A percentile compares a stretch with the other conserved stretches of the same genome.
Evolutionary conservation across 2,888 invertebrate genomes (phyloP).

Genomic region (Drosophila anceps): DNA sequence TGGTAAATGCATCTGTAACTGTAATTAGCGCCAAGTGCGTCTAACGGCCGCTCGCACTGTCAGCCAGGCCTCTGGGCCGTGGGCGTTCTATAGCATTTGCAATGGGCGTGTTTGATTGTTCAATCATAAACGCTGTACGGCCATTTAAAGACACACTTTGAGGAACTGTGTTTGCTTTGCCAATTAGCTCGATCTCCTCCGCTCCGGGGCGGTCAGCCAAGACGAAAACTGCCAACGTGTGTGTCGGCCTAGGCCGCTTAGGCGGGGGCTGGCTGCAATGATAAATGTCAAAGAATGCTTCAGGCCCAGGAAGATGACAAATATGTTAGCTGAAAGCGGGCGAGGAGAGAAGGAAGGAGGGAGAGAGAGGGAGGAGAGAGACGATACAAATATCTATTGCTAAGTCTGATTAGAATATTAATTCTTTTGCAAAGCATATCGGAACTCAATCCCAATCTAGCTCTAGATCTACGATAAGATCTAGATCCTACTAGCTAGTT

Average conservation of each 20-base stretch:
- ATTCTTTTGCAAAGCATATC: not conserved
- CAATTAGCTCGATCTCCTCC: constrained; percentile 53
- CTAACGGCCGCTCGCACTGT: constrained; percentile 58
- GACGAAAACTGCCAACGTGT: constrained; percentile 35
- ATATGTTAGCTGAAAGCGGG: not conserved
- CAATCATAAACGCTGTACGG: constrained; percentile 66
- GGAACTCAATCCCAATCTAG: not conserved
- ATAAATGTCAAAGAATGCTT: constrained; percentile 12
- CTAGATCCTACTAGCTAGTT: no score
- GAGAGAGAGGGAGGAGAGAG: not conserved
- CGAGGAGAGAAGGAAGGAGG: not conserved
- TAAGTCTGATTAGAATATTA: no score
- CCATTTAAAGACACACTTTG: constrained; percentile 71
- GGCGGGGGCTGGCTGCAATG: constrained; percentile 11
- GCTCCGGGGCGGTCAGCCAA: constrained; percentile 7
- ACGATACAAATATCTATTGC: not conserved
- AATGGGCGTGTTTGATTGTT: constrained; percentile 75
- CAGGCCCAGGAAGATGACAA: constrained; percentile 2
- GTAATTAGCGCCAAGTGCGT: constrained; percentile 72
- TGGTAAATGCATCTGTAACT: constrained; percentile 35
- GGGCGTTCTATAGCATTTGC: constrained; percentile 55
- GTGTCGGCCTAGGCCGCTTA: constrained; percentile 20
- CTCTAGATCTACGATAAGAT: not conserved
- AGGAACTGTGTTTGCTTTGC: constrained; percentile 54
- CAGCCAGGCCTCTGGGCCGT: constrained; percentile 60